phyloP scores from a whole-genome alignment of 2,888 invertebrate genomes.

The Clunio marinus region DNA sequence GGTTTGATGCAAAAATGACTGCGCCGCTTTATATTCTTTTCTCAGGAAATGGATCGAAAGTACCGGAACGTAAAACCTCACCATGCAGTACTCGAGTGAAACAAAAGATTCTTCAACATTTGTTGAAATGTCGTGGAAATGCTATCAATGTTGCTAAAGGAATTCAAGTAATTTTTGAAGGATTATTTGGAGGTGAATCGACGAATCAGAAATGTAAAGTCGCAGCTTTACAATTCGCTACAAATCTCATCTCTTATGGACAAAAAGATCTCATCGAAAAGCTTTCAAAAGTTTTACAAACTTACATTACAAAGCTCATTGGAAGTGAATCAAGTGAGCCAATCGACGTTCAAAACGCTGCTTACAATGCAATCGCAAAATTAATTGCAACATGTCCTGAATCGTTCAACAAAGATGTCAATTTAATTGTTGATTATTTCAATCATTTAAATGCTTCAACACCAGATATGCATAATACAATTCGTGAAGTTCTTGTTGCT shows the following conservation, averaged over 20 bases:
- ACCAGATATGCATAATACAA: slow-evolving; percentile 58
- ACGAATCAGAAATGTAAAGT: slow-evolving; percentile 79
- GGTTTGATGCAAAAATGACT: slow-evolving; percentile 65
- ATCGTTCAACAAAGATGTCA: slow-evolving; percentile 64
- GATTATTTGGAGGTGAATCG: slow-evolving; percentile 69
- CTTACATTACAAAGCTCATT: slow-evolving; percentile 49
- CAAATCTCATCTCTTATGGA: slow-evolving; percentile 65
- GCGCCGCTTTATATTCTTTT: slow-evolving; percentile 76
- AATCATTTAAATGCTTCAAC: slow-evolving; percentile 48
- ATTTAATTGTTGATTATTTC: slow-evolving; percentile 49
- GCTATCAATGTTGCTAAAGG: slow-evolving; percentile 73
- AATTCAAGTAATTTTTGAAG: slow-evolving; percentile 84
- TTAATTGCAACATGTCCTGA: slow-evolving; percentile 55
- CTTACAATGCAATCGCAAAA: slow-evolving; percentile 50
- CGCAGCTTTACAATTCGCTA: slow-evolving; percentile 74
- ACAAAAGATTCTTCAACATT: slow-evolving; percentile 77
- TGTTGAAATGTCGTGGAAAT: slow-evolving; percentile 67
- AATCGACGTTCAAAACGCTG: slow-evolving; percentile 53
- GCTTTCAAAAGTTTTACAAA: slow-evolving; percentile 48
- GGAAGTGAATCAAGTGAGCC: slow-evolving; percentile 48
- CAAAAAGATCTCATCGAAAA: slow-evolving; percentile 48
- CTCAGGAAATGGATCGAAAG: slow-evolving; percentile 52
- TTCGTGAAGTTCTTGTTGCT: slow-evolving; percentile 64
- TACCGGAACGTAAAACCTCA: slow-evolving; percentile 65
- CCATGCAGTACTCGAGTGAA: slow-evolving; percentile 80